Conservation (phyloP, 35 echinoderm and acorn worm species). For the Ptychodera flava region DNA sequence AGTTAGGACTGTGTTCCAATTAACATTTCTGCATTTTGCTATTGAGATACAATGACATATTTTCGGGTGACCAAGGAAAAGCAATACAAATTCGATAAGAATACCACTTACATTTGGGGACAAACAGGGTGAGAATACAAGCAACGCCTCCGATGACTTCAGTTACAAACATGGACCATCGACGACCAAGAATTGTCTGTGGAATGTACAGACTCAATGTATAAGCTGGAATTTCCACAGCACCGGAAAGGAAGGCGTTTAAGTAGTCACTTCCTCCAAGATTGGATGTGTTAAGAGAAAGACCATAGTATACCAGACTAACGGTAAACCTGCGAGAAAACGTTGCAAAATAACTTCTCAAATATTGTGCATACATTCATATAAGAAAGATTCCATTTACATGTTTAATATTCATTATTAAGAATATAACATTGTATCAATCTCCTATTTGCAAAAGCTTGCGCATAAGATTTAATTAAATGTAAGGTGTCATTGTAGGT, state of each 20-base stretch:
- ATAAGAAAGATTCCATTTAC: too few relatives aligned
- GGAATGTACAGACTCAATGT: slow-evolving; percentile 11
- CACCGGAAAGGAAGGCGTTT: slow-evolving; percentile 58
- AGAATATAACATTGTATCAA: too few relatives aligned
- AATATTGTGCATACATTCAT: too few relatives aligned
- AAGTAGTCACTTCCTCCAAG: slow-evolving; percentile 54
- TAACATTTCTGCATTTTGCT: background rate
- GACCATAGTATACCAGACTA: slow-evolving; percentile 66
- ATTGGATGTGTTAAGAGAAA: slow-evolving; percentile 53
- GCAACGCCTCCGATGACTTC: slow-evolving; percentile 59
- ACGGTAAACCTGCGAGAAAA: slow-evolving; percentile 49
- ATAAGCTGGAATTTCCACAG: slow-evolving; percentile 74
- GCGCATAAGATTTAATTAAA: background rate
- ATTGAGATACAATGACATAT: too few relatives aligned
- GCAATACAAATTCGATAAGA: background rate
- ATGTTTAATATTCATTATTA: too few relatives aligned
- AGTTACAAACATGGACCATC: slow-evolving; percentile 21
- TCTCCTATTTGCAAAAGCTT: too few relatives aligned
- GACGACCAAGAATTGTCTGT: slow-evolving; percentile 41
- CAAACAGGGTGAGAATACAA: slow-evolving; percentile 48
- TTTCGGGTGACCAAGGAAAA: background rate
- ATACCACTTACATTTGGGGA: slow-evolving; percentile 16
- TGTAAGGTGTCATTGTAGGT: background rate
- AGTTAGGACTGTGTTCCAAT: background rate
- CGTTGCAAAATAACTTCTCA: background rate